A percentile compares a stretch with the other conserved stretches of the same genome.
Conservation (phyloP, 2,113 vertebrate genomes). For the Clarias magur region DNA sequence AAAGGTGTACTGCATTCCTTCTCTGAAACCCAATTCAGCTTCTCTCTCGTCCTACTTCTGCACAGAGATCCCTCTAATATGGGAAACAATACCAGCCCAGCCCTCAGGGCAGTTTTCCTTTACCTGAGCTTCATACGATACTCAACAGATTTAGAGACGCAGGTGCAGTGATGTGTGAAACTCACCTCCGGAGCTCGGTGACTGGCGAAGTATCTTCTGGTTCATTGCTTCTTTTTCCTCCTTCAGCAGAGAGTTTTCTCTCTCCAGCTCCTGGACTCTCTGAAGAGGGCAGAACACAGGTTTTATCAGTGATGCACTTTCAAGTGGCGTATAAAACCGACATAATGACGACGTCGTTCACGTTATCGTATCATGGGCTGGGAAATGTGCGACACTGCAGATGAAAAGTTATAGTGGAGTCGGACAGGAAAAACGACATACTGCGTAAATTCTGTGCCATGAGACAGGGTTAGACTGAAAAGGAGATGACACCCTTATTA, state of each 20-base stretch:
- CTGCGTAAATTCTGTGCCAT: neutral
- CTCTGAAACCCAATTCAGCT: conserved; percentile 49
- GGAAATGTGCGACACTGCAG: neutral
- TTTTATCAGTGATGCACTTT: neutral
- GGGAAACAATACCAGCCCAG: conserved; percentile 41
- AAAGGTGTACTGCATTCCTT: conserved; percentile 39
- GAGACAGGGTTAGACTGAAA: neutral
- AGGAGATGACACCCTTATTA: neutral
- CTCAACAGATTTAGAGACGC: neutral
- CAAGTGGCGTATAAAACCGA: neutral
- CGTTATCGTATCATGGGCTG: neutral
- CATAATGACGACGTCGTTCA: neutral
- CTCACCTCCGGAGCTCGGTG: conserved; percentile 74
- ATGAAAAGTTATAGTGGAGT: neutral
- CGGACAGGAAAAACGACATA: too few relatives aligned
- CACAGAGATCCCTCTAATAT: conserved; percentile 56
- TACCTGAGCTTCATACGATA: conserved; percentile 13
- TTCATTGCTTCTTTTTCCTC: conserved; percentile 90
- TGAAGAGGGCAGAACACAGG: conserved; percentile 54
- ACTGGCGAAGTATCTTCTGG: conserved; percentile 71
- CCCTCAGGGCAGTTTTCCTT: conserved; percentile 36
- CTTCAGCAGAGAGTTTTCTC: conserved; percentile 85
- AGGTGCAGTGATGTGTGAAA: conserved; percentile 27
- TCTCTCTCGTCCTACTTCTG: conserved; percentile 47
- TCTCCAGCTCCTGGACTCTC: conserved; percentile 85